phyloP scores from a whole-genome alignment of 2,888 invertebrate genomes.

The Troides helena region DNA sequence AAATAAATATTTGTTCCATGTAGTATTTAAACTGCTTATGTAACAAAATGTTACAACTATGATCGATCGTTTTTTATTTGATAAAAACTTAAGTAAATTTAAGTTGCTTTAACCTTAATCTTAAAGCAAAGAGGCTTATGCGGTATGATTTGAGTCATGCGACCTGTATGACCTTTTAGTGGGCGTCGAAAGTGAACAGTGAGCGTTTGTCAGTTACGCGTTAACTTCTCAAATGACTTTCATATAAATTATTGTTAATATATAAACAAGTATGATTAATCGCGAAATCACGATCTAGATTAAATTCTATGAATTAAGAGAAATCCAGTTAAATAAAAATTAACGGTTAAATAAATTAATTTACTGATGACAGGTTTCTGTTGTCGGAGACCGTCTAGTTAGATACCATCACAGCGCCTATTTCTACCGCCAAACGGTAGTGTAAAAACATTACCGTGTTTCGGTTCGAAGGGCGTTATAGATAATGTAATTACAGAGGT shows the following conservation, averaged over 20 bases:
- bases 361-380: too few relatives aligned
- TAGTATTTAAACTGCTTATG: not conserved
- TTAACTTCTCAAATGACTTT: constrained; percentile 2
- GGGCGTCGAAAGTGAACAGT: constrained; percentile 2
- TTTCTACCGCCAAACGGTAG: too few relatives aligned
- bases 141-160: constrained; percentile 3
- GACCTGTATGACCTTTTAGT: constrained; percentile 4
- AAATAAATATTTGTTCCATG: too few relatives aligned
- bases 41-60: not conserved
- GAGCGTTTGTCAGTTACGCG: constrained; percentile 2
- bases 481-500: too few relatives aligned
- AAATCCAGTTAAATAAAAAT: not conserved
- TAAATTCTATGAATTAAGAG: not conserved
- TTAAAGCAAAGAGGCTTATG: not conserved
- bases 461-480: too few relatives aligned
- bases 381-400: too few relatives aligned
- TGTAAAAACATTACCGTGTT: too few relatives aligned
- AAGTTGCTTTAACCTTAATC: constrained; percentile 2
- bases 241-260: constrained; percentile 2
- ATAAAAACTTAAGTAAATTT: too few relatives aligned
- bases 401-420: too few relatives aligned
- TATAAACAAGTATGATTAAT: not conserved
- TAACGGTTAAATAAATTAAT: too few relatives aligned
- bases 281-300: not conserved
- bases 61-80: not conserved